Conservation (phyloP, 2,888 invertebrate genomes). For the Coenonympha arcania region DNA sequence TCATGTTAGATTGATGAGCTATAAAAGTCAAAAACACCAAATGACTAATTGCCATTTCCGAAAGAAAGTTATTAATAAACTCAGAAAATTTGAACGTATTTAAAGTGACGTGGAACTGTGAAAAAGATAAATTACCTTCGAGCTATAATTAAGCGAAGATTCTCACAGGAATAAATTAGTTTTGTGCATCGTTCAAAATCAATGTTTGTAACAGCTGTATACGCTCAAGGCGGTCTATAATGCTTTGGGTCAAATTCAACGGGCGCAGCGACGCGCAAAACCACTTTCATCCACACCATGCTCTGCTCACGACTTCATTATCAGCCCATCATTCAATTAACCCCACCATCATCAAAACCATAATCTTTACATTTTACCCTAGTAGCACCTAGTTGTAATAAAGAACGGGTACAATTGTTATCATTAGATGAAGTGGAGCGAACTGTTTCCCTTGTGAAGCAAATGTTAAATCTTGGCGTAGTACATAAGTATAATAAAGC, state of each 20-base stretch:
- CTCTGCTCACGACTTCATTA: constrained; percentile 34
- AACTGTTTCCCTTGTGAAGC: too few species aligned
- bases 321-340: constrained; percentile 34
- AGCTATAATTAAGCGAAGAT: constrained; percentile 13
- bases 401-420: too few species aligned
- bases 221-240: constrained; percentile 25
- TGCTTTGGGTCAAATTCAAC: constrained; percentile 29
- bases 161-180: constrained; percentile 8
- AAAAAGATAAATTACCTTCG: constrained; percentile 8
- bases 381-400: constrained; percentile 2
- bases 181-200: constrained; percentile 10
- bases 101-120: background rate
- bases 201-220: constrained; percentile 12
- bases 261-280: constrained; percentile 29
- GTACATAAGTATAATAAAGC: too few species aligned
- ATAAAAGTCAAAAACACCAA: too few species aligned
- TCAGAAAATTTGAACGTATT: background rate
- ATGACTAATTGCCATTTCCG: too few species aligned
- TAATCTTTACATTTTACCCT: constrained; percentile 24
- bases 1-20: too few species aligned
- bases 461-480: too few species aligned
- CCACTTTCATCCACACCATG: constrained; percentile 37
- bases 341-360: constrained; percentile 25
- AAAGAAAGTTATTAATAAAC: background rate
- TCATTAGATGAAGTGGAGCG: too few species aligned